Percentiles rank a stretch among this genome's conserved stretches.
phyloP scores from a whole-genome alignment of 1,140 invertebrate genomes.

The Maniola jurtina region DNA sequence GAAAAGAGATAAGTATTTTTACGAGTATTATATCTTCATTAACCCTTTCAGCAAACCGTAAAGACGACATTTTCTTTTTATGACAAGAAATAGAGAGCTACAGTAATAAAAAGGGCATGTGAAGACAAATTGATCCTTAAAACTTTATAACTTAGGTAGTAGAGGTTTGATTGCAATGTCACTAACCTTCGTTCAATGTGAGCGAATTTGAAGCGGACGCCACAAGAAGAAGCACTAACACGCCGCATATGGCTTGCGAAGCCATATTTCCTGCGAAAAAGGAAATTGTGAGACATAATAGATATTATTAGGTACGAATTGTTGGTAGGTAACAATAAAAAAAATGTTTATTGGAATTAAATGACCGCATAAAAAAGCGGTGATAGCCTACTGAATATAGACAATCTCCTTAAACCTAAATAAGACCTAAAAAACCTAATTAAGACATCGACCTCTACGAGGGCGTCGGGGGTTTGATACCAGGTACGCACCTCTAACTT shows the following conservation, averaged over 20 bases:
- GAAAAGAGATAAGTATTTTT: no score
- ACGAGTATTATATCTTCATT: not conserved
- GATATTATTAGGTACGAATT: not conserved
- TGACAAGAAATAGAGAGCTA: not conserved
- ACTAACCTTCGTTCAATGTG: conserved; percentile 60
- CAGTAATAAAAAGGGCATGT: not conserved
- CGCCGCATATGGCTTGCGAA: conserved; percentile 42
- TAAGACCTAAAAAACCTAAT: no score
- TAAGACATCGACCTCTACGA: no score
- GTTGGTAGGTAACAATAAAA: no score
- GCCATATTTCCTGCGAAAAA: conserved; percentile 57
- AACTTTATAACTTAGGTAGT: not conserved
- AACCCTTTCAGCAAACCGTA: not conserved
- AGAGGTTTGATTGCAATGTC: not conserved
- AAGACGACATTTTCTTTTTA: conserved; percentile 4
- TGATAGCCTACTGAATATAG: no score
- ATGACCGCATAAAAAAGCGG: no score
- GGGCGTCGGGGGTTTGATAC: no score
- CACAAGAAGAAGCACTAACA: conserved; percentile 38
- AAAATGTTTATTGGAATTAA: no score
- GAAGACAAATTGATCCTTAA: not conserved
- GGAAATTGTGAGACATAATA: conserved; percentile 6
- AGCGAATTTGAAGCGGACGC: conserved; percentile 39
- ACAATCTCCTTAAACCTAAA: no score
- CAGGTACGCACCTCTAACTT: no score